phyloP scores from a whole-genome alignment of 2,797 vertebrate species.

The Kryptopterus vitreolus region DNA sequence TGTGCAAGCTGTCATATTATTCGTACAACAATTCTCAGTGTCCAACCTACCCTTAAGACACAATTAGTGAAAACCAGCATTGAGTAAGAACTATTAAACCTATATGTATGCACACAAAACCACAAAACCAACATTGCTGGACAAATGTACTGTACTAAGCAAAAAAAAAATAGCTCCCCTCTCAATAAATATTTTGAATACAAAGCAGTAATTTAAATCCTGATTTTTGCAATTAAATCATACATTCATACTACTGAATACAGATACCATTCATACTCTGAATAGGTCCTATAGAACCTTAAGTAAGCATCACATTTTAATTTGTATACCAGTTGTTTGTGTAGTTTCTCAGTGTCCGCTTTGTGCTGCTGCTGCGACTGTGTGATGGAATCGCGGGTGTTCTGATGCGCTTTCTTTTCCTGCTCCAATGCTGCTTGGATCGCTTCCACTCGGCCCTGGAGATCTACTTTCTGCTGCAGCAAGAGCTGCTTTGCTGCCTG shows the following conservation, averaged over 20 bases:
- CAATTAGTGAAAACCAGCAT: background rate
- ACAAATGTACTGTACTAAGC: no score
- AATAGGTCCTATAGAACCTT: background rate
- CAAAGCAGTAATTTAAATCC: background rate
- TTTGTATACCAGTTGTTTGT: slow-evolving; percentile 82
- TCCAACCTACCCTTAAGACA: background rate
- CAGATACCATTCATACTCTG: background rate
- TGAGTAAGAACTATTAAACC: background rate
- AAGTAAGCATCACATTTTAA: background rate
- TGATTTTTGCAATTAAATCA: background rate
- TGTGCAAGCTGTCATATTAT: background rate
- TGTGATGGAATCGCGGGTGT: slow-evolving; percentile 76
- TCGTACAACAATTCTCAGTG: background rate
- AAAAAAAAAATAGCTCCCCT: no score
- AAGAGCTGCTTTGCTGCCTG: slow-evolving; percentile 90
- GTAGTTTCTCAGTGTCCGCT: slow-evolving; percentile 74
- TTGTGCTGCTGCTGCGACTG: slow-evolving; percentile 82
- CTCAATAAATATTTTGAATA: background rate
- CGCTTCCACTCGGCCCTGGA: slow-evolving; percentile 83
- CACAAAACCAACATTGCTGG: no score
- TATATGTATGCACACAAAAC: background rate
- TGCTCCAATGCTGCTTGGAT: slow-evolving; percentile 75
- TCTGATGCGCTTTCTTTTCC: slow-evolving; percentile 82
- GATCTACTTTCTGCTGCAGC: slow-evolving; percentile 95
- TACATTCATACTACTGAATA: background rate